Evolutionary conservation across 2,113 vertebrate species (phyloP).

Genomic region (Corythornis madagascariensis): DNA sequence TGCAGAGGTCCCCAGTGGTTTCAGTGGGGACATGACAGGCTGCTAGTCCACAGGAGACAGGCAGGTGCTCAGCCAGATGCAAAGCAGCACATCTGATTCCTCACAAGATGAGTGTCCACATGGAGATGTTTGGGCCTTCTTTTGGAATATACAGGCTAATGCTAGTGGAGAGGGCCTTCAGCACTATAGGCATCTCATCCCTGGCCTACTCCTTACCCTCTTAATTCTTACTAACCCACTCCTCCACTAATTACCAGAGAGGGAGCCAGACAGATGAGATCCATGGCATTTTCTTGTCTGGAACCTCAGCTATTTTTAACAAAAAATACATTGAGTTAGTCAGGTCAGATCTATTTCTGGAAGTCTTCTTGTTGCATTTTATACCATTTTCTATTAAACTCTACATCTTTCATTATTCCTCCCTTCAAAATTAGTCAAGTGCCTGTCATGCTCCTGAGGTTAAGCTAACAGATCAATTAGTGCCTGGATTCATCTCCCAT

Average conservation of each 20-base stretch:
- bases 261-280: background rate
- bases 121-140: fast-evolving
- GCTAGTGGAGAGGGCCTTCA: background rate
- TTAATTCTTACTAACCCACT: background rate
- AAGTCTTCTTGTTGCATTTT: background rate
- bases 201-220: background rate
- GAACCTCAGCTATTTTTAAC: background rate
- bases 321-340: background rate
- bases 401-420: background rate
- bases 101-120: background rate
- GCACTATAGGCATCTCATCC: background rate
- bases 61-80: background rate
- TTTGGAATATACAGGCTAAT: background rate
- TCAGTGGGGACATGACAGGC: too few species aligned
- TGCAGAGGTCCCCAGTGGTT: fast-evolving
- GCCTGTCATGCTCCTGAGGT: background rate
- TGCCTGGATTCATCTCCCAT: background rate
- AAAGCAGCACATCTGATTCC: background rate
- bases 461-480: slow-evolving; percentile 11
- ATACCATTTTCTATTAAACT: background rate
- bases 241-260: background rate
- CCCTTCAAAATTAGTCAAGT: slow-evolving; percentile 1
- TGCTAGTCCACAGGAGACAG: fast-evolving
- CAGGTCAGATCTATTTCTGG: slow-evolving; percentile 26
- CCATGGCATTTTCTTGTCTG: background rate